A percentile compares a stretch with the other conserved stretches of the same genome.
These are phyloP conservation scores for Pseudomyrmex concolor DNA, from an alignment of 1,140 invertebrate species.

Conservation along the genomic window DNA sequence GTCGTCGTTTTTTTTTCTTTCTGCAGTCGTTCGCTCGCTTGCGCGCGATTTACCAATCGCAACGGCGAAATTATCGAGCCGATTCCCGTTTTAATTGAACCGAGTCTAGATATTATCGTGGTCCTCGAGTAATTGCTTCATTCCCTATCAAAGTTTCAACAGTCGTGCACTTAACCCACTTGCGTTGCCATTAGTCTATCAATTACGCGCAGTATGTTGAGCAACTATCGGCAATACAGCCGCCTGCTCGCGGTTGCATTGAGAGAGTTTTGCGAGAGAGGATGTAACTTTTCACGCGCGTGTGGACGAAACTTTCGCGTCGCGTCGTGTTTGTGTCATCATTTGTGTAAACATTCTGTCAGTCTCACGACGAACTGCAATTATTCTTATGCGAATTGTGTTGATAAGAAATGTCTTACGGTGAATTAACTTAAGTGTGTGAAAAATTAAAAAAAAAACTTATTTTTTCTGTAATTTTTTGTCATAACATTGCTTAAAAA, in stretches of 20 bases:
- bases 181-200: slow-evolving; percentile 63
- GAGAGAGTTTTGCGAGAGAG: slow-evolving; percentile 31
- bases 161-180: slow-evolving; percentile 62
- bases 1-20: neutral
- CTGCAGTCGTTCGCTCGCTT: neutral
- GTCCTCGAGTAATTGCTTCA: slow-evolving; percentile 55
- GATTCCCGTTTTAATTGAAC: slow-evolving; percentile 57
- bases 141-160: slow-evolving; percentile 55
- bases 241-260: slow-evolving; percentile 12
- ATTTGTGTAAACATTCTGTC: neutral
- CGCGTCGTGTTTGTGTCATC: neutral
- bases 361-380: neutral
- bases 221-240: slow-evolving; percentile 35
- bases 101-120: slow-evolving; percentile 53
- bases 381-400: neutral
- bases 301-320: neutral
- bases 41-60: slow-evolving; percentile 45
- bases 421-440: too few species aligned
- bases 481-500: neutral
- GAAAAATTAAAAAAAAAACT: neutral
- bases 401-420: too few species aligned
- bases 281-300: slow-evolving; percentile 24
- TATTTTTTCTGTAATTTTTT: neutral
- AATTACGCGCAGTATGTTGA: slow-evolving; percentile 56
- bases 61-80: slow-evolving; percentile 38